Conservation (phyloP, 1,140 invertebrate genomes). For the Aphelenchoides avenae region DNA sequence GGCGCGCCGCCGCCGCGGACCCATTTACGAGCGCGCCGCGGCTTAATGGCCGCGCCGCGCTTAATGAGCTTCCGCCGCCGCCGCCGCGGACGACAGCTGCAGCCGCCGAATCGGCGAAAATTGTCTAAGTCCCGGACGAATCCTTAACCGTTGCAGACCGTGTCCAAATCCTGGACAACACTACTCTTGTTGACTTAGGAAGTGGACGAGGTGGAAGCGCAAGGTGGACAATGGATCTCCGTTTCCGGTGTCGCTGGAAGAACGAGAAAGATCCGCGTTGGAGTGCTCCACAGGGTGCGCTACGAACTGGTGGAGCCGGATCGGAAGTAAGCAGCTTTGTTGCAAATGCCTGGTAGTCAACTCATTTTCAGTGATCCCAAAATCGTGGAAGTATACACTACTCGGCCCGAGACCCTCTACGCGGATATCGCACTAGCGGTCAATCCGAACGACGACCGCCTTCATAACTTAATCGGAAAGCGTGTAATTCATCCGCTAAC, state of each 20-base stretch:
- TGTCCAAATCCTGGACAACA: too few relatives aligned
- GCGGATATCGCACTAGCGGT: slow-evolving; percentile 93
- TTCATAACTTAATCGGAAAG: slow-evolving; percentile 73
- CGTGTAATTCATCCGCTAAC: too few relatives aligned
- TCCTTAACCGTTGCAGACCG: too few relatives aligned
- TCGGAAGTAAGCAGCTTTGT: slow-evolving; percentile 3
- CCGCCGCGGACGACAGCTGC: too few relatives aligned
- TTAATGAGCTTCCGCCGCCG: too few relatives aligned
- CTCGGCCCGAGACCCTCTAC: slow-evolving; percentile 92
- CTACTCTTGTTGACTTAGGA: too few relatives aligned
- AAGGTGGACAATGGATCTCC: slow-evolving; percentile 1
- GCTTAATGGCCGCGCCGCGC: too few relatives aligned
- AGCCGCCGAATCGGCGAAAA: too few relatives aligned
- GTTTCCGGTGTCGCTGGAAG: slow-evolving; percentile 3
- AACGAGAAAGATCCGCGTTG: slow-evolving; percentile 19
- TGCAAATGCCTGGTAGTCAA: slow-evolving; percentile 13
- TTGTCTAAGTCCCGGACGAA: too few relatives aligned
- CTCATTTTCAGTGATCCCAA: slow-evolving; percentile 13
- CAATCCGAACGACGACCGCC: slow-evolving; percentile 76
- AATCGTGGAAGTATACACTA: slow-evolving; percentile 75
- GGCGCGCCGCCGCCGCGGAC: too few relatives aligned
- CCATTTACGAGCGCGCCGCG: too few relatives aligned
- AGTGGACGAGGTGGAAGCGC: slow-evolving; percentile 40
- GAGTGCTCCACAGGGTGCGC: slow-evolving; percentile 29
- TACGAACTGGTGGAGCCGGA: slow-evolving; percentile 20